Conservation (phyloP, 2,888 invertebrate species). For the Erebia epiphron region DNA sequence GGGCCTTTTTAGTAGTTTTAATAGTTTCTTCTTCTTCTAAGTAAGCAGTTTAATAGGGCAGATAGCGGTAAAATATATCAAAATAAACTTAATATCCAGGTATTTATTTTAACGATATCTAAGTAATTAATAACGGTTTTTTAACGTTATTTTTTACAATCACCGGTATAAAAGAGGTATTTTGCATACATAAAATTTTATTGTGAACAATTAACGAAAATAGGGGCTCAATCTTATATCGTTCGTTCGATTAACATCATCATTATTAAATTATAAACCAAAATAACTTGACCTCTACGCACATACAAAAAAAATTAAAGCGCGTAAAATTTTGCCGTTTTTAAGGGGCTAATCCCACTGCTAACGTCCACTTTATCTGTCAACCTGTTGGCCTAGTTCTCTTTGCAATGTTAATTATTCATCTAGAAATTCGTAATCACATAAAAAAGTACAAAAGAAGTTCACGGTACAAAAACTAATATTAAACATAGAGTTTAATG, state of each 20-base stretch:
- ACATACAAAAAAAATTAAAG: conserved; percentile 14
- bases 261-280: background rate
- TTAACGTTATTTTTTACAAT: conserved; percentile 21
- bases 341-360: background rate
- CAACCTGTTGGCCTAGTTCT: background rate
- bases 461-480: background rate
- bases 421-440: background rate
- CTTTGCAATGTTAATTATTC: background rate
- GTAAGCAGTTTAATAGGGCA: too few relatives aligned
- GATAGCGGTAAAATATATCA: background rate
- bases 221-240: conserved; percentile 14
- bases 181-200: conserved; percentile 25
- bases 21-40: conserved; percentile 25
- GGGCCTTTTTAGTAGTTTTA: conserved; percentile 26
- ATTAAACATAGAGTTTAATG: background rate
- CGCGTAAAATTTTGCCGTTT: conserved; percentile 31
- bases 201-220: conserved; percentile 11
- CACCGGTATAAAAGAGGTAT: conserved; percentile 8
- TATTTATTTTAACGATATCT: background rate
- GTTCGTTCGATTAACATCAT: background rate
- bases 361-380: too few relatives aligned
- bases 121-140: conserved; percentile 10
- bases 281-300: conserved; percentile 16
- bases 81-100: background rate
- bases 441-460: background rate